Conservation (phyloP, 1,140 invertebrate species). For the Drosophila kurseongensis region DNA sequence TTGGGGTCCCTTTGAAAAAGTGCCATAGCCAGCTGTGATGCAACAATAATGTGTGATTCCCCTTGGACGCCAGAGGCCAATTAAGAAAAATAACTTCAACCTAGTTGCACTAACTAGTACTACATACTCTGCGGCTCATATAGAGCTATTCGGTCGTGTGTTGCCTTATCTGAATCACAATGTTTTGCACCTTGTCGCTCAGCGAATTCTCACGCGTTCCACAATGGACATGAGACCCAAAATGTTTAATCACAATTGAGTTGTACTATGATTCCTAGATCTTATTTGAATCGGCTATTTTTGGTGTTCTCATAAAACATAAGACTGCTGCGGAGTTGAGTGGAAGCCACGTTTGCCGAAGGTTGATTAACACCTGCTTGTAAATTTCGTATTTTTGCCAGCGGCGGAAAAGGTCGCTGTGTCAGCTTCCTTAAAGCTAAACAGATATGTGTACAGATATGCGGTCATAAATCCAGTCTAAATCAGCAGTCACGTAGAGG, state of each 20-base stretch:
- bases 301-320: constrained; percentile 21
- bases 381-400: constrained; percentile 38
- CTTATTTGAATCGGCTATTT: constrained; percentile 22
- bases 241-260: constrained; percentile 60
- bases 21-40: constrained; percentile 6
- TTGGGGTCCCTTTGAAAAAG: constrained; percentile 16
- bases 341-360: constrained; percentile 21
- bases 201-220: constrained; percentile 63
- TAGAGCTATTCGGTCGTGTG: constrained; percentile 16
- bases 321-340: constrained; percentile 13
- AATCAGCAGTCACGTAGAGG: constrained; percentile 25
- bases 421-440: constrained; percentile 45
- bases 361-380: constrained; percentile 58
- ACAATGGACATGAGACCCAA: constrained; percentile 43
- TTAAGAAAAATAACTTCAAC: constrained; percentile 39
- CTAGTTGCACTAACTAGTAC: constrained; percentile 31
- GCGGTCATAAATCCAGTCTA: constrained; percentile 26
- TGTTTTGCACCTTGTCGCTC: constrained; percentile 27
- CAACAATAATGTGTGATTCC: constrained; percentile 12
- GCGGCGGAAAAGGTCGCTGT: constrained; percentile 30
- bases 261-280: constrained; percentile 7
- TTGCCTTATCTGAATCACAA: constrained; percentile 63
- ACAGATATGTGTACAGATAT: neutral
- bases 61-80: constrained; percentile 27
- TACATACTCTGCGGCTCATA: constrained; percentile 2